Evolutionary conservation across 1,140 invertebrate species (phyloP), one percentile per base, ranked within the genome.

Genomic region (Cotesia vestalis): DNA sequence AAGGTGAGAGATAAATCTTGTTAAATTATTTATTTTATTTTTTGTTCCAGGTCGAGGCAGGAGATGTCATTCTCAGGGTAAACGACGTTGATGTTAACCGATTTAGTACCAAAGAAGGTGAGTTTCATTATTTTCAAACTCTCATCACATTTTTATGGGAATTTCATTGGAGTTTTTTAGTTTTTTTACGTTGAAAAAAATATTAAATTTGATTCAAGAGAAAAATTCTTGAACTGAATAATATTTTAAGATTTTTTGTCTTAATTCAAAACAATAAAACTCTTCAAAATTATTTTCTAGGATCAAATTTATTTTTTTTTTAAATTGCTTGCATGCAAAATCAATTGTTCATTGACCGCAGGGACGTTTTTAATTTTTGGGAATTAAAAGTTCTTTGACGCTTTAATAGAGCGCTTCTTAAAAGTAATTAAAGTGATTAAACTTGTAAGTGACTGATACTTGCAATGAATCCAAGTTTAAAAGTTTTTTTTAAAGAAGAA

Each of bases 21-120:
- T 40, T 36, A 46, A 61, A 61, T 72, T 66, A 62, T 40, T 71
- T 4, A 69, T 38, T 35, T 78, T 66, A 78, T 71, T 83, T 82
- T 73, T 83, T 81, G 71, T 83, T 86, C 93, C 90, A 96, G 94
- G 91, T 97, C 75, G 93, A 96, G 89, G 93, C 94, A 78, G 95
- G 95, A 76, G 95, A 97, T 89, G 92, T 97, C 81, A 94, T 97
- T 86, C 89, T 96, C 83, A 94, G 94, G 91, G 93, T 97, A 80
- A 97, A 97, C 89, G 94, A 94, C 87, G 93, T 93, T 81, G 93
- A 96, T 88, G 94, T 97, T 77, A 94, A 95, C 88, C 91, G 92
- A 85, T 93, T 95, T 81, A 95, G 92, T 84, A 96, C 94, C 78
- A 95, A 95, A 90, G 94, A 96, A 93, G 94, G 94, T 94, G 85